Evolutionary conservation across 2,113 vertebrate genomes (phyloP).

Genomic region (Seriola aureovittata): DNA sequence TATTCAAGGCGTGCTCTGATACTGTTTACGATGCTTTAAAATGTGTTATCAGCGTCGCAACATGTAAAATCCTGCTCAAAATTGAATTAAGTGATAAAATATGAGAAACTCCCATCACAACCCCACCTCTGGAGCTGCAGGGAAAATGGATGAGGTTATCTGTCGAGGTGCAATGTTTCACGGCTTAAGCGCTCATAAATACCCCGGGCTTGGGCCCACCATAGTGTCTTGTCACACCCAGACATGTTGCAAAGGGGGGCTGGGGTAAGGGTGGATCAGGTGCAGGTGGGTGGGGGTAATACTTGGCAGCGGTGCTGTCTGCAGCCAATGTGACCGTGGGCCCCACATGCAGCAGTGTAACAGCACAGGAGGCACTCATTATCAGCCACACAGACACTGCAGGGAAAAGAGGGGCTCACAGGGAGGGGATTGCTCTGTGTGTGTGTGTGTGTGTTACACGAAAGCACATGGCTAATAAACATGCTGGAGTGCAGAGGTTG

Average conservation of each 20-base stretch:
- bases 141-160: slow-evolving; percentile 62
- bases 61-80: slow-evolving; percentile 39
- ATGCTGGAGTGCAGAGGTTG: slow-evolving; percentile 7
- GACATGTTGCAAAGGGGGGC: slow-evolving; percentile 47
- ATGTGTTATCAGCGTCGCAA: slow-evolving; percentile 9
- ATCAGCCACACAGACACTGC: slow-evolving; percentile 44
- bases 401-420: slow-evolving; percentile 4
- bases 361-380: slow-evolving; percentile 63
- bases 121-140: not conserved
- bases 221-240: slow-evolving; percentile 58
- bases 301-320: slow-evolving; percentile 68
- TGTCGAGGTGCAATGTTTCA: slow-evolving; percentile 73
- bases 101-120: not conserved
- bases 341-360: slow-evolving; percentile 70
- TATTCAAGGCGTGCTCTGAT: slow-evolving; percentile 24
- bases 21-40: slow-evolving; percentile 42
- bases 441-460: slow-evolving; percentile 19
- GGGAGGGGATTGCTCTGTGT: slow-evolving; percentile 16
- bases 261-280: slow-evolving; percentile 20
- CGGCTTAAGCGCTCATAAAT: slow-evolving; percentile 76
- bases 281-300: slow-evolving; percentile 50
- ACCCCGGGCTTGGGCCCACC: slow-evolving; percentile 43
- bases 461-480: slow-evolving; percentile 37
- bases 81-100: slow-evolving; percentile 52
- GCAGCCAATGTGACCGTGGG: slow-evolving; percentile 55